Base-by-base conservation (phyloP, 2,113 vertebrate species). In the Mesembrinibis cayennensis region DNA sequence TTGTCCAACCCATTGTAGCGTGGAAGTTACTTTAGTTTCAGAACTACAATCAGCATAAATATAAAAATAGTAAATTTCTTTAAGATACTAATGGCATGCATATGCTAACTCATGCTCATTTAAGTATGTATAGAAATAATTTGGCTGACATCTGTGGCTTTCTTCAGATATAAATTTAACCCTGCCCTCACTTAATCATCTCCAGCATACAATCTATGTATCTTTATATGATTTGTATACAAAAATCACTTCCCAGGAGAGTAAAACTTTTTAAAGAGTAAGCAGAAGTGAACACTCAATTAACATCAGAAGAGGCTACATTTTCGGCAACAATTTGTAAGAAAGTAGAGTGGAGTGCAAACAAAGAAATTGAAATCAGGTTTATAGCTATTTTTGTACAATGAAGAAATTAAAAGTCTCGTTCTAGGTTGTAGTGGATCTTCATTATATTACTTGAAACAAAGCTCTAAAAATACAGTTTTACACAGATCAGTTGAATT, bases 191-290 rank as follows among this genome's bases (percentile, higher is more conserved):
- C 91, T 95, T 98, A 98, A 98, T 98, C 97, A 97, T 95, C 93
- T 97, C 96, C 98, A 98, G 97, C 81, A 74, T 74, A 82, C 83
- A 73, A 74, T 94, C 96, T 91, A 44, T 97, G 87, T 93, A 92
- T 94, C 93, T 96, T 94, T 62, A 62, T 86, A 32, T 97, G 96
- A 97, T 98, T 98, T 98, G 97, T 98, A 52, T 98, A 98, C 91
- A 97, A 89, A 98, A 97, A 82, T 95, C 82, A 79, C 83, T 97
- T 97, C 97, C 97, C 96, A 80, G 93, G 97, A 97, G 97, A 97
- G 87, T 90, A 73, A 32, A 61, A 42, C 82, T 95, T 97, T 96
- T 95, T 95, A 69, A 97, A 96, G 96, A 87, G 66, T 93, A 96
- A 97, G 97, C 96, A 74, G 90, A 97, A 97, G 89, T 93, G 97